Conservation (phyloP, 2,797 vertebrate genomes). For the Crax fasciolata region DNA sequence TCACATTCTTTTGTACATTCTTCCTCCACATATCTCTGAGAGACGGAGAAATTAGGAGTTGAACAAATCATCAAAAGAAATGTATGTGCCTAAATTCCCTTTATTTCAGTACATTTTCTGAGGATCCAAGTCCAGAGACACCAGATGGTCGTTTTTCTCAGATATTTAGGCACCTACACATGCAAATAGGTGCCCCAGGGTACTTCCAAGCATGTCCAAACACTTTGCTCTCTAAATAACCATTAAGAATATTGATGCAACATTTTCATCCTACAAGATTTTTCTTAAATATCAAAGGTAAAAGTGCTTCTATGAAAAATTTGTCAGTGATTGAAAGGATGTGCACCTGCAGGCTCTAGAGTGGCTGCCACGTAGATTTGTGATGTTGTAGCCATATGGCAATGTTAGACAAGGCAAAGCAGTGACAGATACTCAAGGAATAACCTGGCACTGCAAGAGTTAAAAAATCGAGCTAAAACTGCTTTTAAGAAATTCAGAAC, state of each 20-base stretch:
- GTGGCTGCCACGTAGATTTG: not conserved
- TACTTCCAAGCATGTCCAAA: conserved; percentile 47
- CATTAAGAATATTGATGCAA: not conserved
- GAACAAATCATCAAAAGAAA: not conserved
- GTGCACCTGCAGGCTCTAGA: not conserved
- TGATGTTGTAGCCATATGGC: not conserved
- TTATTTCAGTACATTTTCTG: not conserved
- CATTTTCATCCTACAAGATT: not conserved
- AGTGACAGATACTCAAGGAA: not conserved
- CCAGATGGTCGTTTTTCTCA: conserved; percentile 62
- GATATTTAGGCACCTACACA: conserved; percentile 68
- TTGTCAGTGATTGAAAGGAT: not conserved
- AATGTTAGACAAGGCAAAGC: not conserved
- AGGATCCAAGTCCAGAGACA: conserved; percentile 40
- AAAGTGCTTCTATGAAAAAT: not conserved
- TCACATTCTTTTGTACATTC: not conserved
- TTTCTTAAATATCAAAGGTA: conserved; percentile 19
- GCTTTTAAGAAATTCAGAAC: not conserved
- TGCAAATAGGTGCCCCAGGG: conserved; percentile 36
- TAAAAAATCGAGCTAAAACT: not conserved
- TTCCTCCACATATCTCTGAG: not conserved
- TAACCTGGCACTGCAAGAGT: not conserved
- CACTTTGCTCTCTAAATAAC: conserved; percentile 31
- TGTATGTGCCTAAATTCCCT: not conserved
- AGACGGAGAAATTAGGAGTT: not conserved